phyloP scores from a whole-genome alignment of 2,888 invertebrate species.

The Diaphora mendica region DNA sequence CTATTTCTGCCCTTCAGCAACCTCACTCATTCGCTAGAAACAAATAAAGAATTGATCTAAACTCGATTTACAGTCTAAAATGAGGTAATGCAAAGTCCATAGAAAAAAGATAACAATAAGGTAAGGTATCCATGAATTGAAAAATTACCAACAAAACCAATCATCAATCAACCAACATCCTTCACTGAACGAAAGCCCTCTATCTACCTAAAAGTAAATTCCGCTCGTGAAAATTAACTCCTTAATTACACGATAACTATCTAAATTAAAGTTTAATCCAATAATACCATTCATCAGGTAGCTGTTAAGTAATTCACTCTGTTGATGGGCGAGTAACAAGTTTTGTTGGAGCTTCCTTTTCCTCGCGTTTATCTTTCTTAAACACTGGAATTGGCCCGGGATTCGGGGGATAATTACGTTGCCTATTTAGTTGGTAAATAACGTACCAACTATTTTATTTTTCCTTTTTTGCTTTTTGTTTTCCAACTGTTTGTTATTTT shows the following conservation, averaged over 20 bases:
- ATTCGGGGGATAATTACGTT: slow-evolving; percentile 81
- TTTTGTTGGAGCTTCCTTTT: slow-evolving; percentile 77
- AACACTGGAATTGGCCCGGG: slow-evolving; percentile 83
- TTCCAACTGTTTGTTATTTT: slow-evolving; percentile 32
- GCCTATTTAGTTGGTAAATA: slow-evolving; percentile 76
- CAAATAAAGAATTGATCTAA: too few relatives aligned
- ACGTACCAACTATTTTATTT: slow-evolving; percentile 61
- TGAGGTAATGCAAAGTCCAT: too few relatives aligned
- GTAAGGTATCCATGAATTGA: neutral
- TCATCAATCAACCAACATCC: neutral
- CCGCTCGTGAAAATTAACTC: slow-evolving; percentile 39
- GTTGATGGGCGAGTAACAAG: slow-evolving; percentile 72
- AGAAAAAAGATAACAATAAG: neutral
- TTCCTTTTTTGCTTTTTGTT: slow-evolving; percentile 56
- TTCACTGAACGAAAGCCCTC: slow-evolving; percentile 3
- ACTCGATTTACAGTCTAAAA: too few relatives aligned
- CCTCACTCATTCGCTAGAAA: too few relatives aligned
- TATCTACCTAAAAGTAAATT: slow-evolving; percentile 33
- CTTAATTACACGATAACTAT: slow-evolving; percentile 52
- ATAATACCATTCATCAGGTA: slow-evolving; percentile 60
- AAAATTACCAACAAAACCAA: slow-evolving; percentile 1
- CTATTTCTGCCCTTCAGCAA: too few relatives aligned
- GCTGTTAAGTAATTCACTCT: slow-evolving; percentile 66
- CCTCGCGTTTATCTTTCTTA: slow-evolving; percentile 85
- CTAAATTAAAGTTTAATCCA: slow-evolving; percentile 59